These are phyloP conservation scores for Myopa testacea DNA, from an alignment of 2,888 invertebrate species.

Conservation along the genomic window DNA sequence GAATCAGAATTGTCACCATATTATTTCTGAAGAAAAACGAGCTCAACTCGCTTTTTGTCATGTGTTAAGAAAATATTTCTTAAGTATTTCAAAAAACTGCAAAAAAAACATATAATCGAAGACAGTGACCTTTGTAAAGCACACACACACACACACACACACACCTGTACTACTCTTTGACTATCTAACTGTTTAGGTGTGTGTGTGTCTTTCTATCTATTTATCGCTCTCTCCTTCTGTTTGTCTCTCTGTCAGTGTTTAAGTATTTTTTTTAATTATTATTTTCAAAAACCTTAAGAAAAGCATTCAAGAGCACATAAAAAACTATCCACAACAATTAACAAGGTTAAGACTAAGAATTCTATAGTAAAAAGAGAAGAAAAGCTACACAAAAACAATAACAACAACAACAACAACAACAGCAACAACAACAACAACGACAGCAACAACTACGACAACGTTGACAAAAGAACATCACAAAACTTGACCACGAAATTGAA, in stretches of 20 bases:
- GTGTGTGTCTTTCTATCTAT: neutral
- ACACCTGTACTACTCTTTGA: no score
- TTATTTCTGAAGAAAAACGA: no score
- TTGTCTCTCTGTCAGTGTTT: neutral
- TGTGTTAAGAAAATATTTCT: no score
- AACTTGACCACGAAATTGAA: slow-evolving; percentile 38
- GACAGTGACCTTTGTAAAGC: no score
- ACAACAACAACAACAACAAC: slow-evolving; percentile 23
- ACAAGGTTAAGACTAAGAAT: slow-evolving; percentile 10
- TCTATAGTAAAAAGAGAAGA: neutral
- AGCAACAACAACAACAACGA: slow-evolving; percentile 11
- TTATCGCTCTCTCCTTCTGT: neutral
- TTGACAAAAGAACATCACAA: slow-evolving; percentile 17
- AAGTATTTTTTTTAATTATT: neutral
- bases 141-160: no score
- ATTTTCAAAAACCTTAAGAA: neutral
- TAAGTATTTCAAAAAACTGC: no score
- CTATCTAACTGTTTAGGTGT: neutral
- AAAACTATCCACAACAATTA: neutral
- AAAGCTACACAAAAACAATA: slow-evolving; percentile 4
- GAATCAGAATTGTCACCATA: no score
- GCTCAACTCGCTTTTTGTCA: no score
- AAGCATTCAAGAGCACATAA: neutral
- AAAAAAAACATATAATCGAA: no score
- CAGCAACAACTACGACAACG: slow-evolving; percentile 1